Conservation (phyloP, 2,888 invertebrate genomes). For the Eremobia ochroleuca region DNA sequence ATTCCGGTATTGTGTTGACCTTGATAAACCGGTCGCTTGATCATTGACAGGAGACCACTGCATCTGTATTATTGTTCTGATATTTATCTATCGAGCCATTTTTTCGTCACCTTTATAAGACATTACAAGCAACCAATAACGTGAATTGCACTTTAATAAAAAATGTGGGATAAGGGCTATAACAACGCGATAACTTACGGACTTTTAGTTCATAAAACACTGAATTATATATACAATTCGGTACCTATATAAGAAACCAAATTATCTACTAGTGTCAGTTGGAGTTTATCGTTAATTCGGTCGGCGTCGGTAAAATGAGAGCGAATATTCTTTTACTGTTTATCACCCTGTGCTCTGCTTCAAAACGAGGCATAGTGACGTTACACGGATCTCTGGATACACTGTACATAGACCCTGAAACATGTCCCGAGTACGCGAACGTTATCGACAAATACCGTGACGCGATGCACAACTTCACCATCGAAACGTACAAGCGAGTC, state of each 20-base stretch:
- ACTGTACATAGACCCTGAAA: neutral
- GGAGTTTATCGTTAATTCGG: conserved; percentile 9
- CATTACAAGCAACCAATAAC: neutral
- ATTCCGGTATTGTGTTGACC: conserved; percentile 32
- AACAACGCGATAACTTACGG: neutral
- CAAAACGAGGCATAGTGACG: conserved; percentile 37
- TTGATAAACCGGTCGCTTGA: conserved; percentile 23
- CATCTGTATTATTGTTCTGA: neutral
- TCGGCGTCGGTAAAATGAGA: conserved; percentile 30
- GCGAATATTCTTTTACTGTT: conserved; percentile 6
- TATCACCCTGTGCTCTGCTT: conserved; percentile 12
- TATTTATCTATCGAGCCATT: neutral
- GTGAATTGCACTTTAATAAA: neutral
- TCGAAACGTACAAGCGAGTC: conserved; percentile 41
- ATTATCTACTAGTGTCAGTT: conserved; percentile 15
- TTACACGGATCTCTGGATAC: conserved; percentile 40
- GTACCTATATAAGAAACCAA: conserved; percentile 39
- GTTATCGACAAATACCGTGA: conserved; percentile 32
- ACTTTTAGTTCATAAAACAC: neutral
- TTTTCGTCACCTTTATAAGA: neutral
- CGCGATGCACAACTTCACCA: conserved; percentile 53
- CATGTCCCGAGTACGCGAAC: conserved; percentile 44
- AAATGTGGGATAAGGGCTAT: neutral
- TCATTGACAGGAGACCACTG: neutral
- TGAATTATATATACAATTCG: conserved; percentile 3